Conservation (phyloP, 2,797 vertebrate species). For the Danio choprae region DNA sequence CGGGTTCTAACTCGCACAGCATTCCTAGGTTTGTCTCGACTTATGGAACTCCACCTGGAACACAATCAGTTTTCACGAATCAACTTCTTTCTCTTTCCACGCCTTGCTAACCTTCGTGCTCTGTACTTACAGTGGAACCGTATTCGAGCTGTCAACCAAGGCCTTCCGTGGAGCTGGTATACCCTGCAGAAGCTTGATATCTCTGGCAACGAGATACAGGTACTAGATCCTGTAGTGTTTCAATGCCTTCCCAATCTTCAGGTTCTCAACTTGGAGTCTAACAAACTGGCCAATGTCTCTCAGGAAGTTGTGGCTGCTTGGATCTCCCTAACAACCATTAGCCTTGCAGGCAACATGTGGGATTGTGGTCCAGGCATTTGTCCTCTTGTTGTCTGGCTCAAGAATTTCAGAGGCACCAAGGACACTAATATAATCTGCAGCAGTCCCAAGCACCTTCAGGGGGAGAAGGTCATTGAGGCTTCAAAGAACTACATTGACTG, state of each 20-base stretch:
- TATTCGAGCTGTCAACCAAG: slow-evolving; percentile 94
- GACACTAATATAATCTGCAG: slow-evolving; percentile 98
- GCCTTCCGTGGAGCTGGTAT: slow-evolving; percentile 97
- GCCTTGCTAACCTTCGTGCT: slow-evolving; percentile 92
- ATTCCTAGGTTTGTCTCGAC: slow-evolving; percentile 91
- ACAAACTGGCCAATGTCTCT: slow-evolving; percentile 96
- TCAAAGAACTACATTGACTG: slow-evolving; percentile 92
- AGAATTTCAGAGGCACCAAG: slow-evolving; percentile 94
- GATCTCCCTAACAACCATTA: slow-evolving; percentile 96
- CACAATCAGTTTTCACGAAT: slow-evolving; percentile 99
- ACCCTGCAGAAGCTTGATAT: slow-evolving; percentile 98
- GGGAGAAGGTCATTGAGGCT: slow-evolving; percentile 94
- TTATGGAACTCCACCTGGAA: slow-evolving; percentile 96
- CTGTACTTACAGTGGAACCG: slow-evolving; percentile 98
- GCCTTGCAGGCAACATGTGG: slow-evolving; percentile 97
- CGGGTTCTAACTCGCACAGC: slow-evolving; percentile 94
- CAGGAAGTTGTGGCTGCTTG: slow-evolving; percentile 94
- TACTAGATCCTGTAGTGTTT: slow-evolving; percentile 89
- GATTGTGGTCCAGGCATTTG: slow-evolving; percentile 95
- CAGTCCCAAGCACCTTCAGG: slow-evolving; percentile 95
- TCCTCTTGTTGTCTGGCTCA: slow-evolving; percentile 93
- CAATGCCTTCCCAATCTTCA: slow-evolving; percentile 97
- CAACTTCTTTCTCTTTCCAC: slow-evolving; percentile 98
- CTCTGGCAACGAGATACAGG: slow-evolving; percentile 96
- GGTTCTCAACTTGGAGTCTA: slow-evolving; percentile 97